Evolutionary conservation across 2,113 vertebrate genomes (phyloP).

Genomic region (Aphelocoma coerulescens): DNA sequence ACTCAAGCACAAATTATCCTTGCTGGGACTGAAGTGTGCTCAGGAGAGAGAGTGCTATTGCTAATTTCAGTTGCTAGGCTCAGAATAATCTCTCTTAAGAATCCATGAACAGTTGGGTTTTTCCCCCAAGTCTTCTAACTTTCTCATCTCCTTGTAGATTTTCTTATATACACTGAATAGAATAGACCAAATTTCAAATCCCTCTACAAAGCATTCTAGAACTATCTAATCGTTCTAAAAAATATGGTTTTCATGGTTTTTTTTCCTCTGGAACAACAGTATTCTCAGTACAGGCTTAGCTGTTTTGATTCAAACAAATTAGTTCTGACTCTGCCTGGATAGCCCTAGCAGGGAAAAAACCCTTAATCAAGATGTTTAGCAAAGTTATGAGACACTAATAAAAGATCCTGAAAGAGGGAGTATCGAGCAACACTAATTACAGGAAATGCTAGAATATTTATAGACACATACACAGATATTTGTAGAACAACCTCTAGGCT

Average conservation of each 20-base stretch:
- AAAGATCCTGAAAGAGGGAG: background rate
- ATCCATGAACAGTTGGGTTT: background rate
- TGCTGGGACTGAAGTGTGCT: background rate
- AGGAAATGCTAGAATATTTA: constrained; percentile 24
- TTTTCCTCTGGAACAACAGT: background rate
- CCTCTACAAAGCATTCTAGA: background rate
- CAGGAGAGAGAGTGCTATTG: background rate
- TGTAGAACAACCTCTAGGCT: background rate
- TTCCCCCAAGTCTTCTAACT: background rate
- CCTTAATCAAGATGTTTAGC: background rate
- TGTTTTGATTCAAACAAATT: background rate
- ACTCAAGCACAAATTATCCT: background rate
- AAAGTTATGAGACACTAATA: background rate
- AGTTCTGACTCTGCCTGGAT: background rate
- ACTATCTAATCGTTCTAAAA: background rate
- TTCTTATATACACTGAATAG: background rate
- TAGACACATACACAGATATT: background rate
- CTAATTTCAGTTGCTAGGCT: background rate
- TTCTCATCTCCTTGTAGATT: background rate
- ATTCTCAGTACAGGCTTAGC: background rate
- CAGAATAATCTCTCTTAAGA: background rate
- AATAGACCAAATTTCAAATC: background rate
- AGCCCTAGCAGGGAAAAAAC: background rate
- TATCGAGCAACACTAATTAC: background rate
- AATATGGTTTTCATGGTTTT: background rate